Percentiles rank a stretch among this genome's conserved stretches.
phyloP scores from a whole-genome alignment of 2,888 invertebrate species.

The Cryptocheilus praepositus region DNA sequence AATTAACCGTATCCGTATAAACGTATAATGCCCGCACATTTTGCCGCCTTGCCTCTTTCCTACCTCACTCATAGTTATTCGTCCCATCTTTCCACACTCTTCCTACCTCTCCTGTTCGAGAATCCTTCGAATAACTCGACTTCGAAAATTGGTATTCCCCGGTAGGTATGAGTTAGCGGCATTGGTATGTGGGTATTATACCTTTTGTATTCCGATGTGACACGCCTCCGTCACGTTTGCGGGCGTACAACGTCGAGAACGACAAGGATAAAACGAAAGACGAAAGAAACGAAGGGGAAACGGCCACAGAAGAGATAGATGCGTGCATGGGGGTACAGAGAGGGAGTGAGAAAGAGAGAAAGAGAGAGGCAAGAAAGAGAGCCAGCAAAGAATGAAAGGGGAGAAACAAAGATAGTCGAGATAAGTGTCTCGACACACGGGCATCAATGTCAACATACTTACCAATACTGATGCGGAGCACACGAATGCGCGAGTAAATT shows the following conservation, averaged over 20 bases:
- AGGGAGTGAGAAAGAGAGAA: conserved; percentile 19
- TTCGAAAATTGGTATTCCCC: conserved; percentile 64
- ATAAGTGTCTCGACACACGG: not conserved
- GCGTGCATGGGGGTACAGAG: not conserved
- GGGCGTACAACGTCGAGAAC: conserved; percentile 39
- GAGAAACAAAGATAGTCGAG: conserved; percentile 6
- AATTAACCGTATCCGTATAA: too few species aligned
- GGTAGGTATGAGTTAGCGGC: conserved; percentile 62
- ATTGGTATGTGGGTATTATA: conserved; percentile 67
- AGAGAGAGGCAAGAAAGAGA: conserved; percentile 7
- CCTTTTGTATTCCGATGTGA: conserved; percentile 66
- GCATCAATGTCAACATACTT: too few species aligned
- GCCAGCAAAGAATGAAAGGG: not conserved
- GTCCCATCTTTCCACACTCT: not conserved
- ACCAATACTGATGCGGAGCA: not conserved
- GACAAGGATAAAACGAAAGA: not conserved
- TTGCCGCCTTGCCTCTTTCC: too few species aligned
- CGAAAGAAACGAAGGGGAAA: conserved; percentile 12
- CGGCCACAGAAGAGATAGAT: not conserved
- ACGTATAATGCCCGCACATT: too few species aligned
- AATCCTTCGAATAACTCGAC: conserved; percentile 13
- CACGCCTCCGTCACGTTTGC: conserved; percentile 71
- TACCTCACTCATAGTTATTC: not conserved
- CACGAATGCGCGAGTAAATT: not conserved
- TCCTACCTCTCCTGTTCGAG: conserved; percentile 5